Evolutionary conservation across 2,113 vertebrate species (phyloP), one percentile per base, ranked within the genome.

Genomic region (Speoplatyrhinus poulsoni): DNA sequence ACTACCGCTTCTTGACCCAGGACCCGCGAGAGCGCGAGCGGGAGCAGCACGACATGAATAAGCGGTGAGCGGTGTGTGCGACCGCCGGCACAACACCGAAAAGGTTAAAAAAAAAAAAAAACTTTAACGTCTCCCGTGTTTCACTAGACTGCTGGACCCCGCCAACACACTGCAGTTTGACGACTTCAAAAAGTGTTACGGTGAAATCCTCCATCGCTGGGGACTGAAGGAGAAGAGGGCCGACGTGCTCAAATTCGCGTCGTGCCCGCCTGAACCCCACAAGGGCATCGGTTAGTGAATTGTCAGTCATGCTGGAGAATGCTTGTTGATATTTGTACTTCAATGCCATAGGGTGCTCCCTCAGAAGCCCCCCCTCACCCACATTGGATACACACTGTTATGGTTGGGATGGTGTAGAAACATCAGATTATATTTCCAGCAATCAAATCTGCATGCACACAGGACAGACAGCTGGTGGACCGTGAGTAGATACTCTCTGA

Each of bases 101-200:
- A 9, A n/a, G 6, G 9, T 50, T 50, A 9, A 1, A 12, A 49
- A 12, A 10, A 12, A 9, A 12, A 49, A 8, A 47, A 7, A 46
- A 55, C 36, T n/a, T 49, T 8, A 17, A 36, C 12, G 16, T 62
- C 0, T 53, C 47, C 12, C 9, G 17, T 61, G 16, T 19, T 36
- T 58, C 17, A 0, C 13, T 69, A 99, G 98, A 79, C 91, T 99
- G 54, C 87, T 99, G 84, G 96, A 99, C 76, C 96, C 97, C 0
- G 92, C 95, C 56, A 97, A 98, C 74, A 92, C 90, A 13, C 93
- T 96, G 86, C 98, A 98, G 80, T 99, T 96, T 36, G 97, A 99
- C 13, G 97, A 99, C 89, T 99, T 99, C 57, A 99, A 99, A 91
- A 99, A 98, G 72, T 95, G 94, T 83, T 99, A 99, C 0, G 96